These are phyloP conservation scores for Rhabdornis inornatus DNA, from an alignment of 2,113 vertebrate genomes.

Conservation along the genomic window DNA sequence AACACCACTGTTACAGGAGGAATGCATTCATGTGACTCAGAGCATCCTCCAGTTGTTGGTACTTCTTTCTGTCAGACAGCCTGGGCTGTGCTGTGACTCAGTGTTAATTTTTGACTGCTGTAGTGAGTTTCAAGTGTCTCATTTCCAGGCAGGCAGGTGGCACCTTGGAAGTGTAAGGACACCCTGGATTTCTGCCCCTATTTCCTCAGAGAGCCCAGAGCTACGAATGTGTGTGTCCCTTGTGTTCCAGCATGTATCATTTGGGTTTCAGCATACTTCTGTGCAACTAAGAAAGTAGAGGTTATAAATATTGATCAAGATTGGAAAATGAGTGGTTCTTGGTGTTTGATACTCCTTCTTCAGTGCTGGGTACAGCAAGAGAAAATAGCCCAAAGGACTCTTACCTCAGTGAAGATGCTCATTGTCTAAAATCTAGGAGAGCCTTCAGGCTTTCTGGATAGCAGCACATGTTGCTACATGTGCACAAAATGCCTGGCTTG, in stretches of 20 bases:
- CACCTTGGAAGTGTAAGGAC: background rate
- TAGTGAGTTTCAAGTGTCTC: background rate
- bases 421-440: background rate
- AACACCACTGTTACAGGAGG: background rate
- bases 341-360: background rate
- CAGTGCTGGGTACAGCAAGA: background rate
- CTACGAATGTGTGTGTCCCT: background rate
- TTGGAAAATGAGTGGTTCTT: background rate
- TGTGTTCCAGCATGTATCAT: background rate
- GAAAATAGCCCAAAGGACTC: background rate
- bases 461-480: background rate
- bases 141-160: background rate
- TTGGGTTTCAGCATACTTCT: background rate
- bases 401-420: background rate
- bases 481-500: background rate
- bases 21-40: background rate
- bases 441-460: background rate
- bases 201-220: background rate
- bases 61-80: background rate
- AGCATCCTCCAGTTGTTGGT: background rate
- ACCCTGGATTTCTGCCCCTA: background rate
- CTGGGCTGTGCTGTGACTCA: background rate
- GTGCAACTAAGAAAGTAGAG: background rate
- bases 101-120: background rate
- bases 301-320: background rate